Percentiles rank a stretch among this genome's conserved stretches.
phyloP scores from a whole-genome alignment of 2,113 vertebrate genomes.

The Phoenicopterus ruber region DNA sequence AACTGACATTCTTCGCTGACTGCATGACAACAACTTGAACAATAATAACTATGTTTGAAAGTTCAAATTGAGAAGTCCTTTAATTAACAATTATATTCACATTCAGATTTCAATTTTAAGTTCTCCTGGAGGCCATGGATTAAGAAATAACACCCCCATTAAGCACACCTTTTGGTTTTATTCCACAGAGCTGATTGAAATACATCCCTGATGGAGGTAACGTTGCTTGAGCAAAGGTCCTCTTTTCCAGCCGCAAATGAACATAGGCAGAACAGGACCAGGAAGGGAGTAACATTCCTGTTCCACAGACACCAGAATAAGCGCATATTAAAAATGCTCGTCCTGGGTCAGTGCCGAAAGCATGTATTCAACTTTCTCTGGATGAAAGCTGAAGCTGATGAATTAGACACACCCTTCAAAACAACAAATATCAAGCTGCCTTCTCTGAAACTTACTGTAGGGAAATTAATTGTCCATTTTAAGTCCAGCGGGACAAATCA shows the following conservation, averaged over 20 bases:
- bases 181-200: neutral
- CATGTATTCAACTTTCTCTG: neutral
- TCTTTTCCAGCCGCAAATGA: neutral
- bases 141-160: neutral
- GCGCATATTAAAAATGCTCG: neutral
- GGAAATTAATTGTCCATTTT: neutral
- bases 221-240: neutral
- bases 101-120: constrained; percentile 66
- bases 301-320: neutral
- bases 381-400: constrained; percentile 54
- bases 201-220: neutral
- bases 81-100: constrained; percentile 67
- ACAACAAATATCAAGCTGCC: constrained; percentile 36
- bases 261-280: neutral
- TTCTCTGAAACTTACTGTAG: neutral
- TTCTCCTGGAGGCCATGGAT: constrained; percentile 65
- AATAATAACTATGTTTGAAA: neutral
- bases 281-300: neutral
- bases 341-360: constrained; percentile 23
- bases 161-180: neutral
- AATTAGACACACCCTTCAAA: constrained; percentile 63
- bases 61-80: constrained; percentile 48
- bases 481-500: neutral
- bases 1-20: neutral
- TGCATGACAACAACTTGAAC: neutral